phyloP scores from a whole-genome alignment of 2,888 invertebrate genomes.

The Pyralis farinalis region DNA sequence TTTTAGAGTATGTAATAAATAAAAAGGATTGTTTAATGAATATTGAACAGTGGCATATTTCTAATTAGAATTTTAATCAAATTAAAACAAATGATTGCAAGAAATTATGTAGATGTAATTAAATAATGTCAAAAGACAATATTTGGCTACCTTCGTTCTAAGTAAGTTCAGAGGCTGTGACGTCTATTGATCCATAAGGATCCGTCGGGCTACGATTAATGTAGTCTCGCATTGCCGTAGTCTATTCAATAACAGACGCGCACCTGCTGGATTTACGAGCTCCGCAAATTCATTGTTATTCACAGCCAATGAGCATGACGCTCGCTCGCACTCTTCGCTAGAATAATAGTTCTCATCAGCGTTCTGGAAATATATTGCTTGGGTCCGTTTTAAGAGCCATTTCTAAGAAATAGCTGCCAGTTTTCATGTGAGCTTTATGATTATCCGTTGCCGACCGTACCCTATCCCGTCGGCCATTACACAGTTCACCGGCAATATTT shows the following conservation, averaged over 20 bases:
- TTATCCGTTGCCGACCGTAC: slow-evolving; percentile 17
- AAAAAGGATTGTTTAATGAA: too few relatives aligned
- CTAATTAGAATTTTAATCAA: too few relatives aligned
- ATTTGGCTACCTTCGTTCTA: slow-evolving; percentile 9
- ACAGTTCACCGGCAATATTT: slow-evolving; percentile 18
- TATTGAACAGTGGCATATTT: too few relatives aligned
- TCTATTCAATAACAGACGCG: slow-evolving; percentile 65
- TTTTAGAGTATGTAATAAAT: too few relatives aligned
- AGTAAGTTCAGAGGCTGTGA: slow-evolving; percentile 22
- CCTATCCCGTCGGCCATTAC: slow-evolving; percentile 19
- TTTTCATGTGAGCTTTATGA: slow-evolving; percentile 22
- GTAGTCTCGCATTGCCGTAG: slow-evolving; percentile 49
- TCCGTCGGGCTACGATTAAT: slow-evolving; percentile 50
- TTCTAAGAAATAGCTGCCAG: slow-evolving; percentile 19
- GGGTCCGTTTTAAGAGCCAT: slow-evolving; percentile 21
- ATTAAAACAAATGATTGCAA: too few relatives aligned
- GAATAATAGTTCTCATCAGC: slow-evolving; percentile 36
- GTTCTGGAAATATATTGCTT: slow-evolving; percentile 21
- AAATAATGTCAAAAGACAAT: slow-evolving; percentile 2
- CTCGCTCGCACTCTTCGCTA: slow-evolving; percentile 41
- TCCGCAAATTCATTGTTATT: slow-evolving; percentile 68
- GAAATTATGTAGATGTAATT: too few relatives aligned
- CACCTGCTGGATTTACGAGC: slow-evolving; percentile 68
- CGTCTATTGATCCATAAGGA: slow-evolving; percentile 46
- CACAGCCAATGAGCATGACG: slow-evolving; percentile 53